Evolutionary conservation across 2,888 invertebrate genomes (phyloP), one percentile per base, ranked within the genome.

Genomic region (Temnothorax rugatulus): DNA sequence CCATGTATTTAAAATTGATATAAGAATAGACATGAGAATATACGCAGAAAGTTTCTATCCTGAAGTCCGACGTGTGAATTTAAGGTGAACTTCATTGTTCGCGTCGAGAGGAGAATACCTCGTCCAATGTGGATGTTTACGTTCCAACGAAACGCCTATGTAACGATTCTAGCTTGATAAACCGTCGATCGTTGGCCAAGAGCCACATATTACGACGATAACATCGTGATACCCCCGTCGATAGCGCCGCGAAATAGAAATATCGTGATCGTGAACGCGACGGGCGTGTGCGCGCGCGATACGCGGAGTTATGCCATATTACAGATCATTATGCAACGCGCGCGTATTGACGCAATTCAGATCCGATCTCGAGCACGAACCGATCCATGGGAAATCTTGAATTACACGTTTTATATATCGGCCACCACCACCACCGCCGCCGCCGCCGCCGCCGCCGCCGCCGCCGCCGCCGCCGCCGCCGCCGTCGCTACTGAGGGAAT

Each of bases 311-410:
- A 84, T 87, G 85, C 87, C 83, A 82, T 81, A 87, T 89, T 86
- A 86, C 86, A 63, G 73, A 82, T 86, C 76, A 88, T 92, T 92
- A 92, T 91, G 92, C 91, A 92, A 92, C 73, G 84, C 86, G 87
- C 89, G 89, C 88, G 44, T 66, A 90, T 91, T 92, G 90, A 92
- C 91, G 91, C 91, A 92, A 92, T 90, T 91, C 90, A 89, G 91
- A 92, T 91, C 90, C 82, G 88, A 92, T 92, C 91, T 88, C 88
- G 74, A 13, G 81, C 86, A 83, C 89, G 87, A 87, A 89, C 88
- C 90, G 89, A 91, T 86, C 88, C 90, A 86, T 91, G 91, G 89
- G 90, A 92, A 92, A 91, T 91, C 90, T 88, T 88, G 86, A 89
- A 86, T 89, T 87, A 87, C 82, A 89, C 75, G 87, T 83, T 89